Evolutionary conservation across 2,888 invertebrate species (phyloP), one percentile per base, ranked within the genome.

Genomic region (Lepidocyrtoides sp.): DNA sequence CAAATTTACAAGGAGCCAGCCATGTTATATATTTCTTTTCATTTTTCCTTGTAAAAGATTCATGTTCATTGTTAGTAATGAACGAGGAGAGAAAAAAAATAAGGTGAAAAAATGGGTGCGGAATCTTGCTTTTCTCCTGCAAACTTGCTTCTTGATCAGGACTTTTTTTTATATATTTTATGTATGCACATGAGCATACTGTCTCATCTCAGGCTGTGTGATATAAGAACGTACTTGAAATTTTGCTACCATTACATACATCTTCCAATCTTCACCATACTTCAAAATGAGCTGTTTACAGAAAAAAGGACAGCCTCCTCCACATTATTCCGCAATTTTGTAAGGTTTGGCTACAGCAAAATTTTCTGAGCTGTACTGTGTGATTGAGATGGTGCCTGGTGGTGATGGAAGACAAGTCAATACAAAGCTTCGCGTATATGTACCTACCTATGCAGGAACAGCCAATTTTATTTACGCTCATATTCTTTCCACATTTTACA

Each of bases 71-170:
- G 41, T 60, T 57, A 85, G 69, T 85, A 79, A 89, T 7, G 51
- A 77, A 66, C 26, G 66, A 29, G 7, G 36, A 36, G 36, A 66
- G 23, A 75, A 84, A 84, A n/a, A 75, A 75, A 83, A 79, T 41
- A 81, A 81, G 86, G 91, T 82, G 75, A 87, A 91, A 84, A 91
- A 91, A 87, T 91, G 91, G 91, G 91, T 91, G 91, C 91, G 91
- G 91, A 87, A 91, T 69, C 82, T 72, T 29, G 86, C 81, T 91
- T 91, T 91, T 91, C 85, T 87, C 87, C 86, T 91, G 57, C 26
- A 91, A 91, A 91, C 79, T 85, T 20, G 85, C 85, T 84, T 86
- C 82, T 89, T 89, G 32, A 85, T 63, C 87, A 79, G 60, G 7
- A 63, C 57, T 57, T 57, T 29, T 23, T 12, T 79, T 23, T 75